Conservation (phyloP, 2,888 invertebrate species). For the Theretra japonica region DNA sequence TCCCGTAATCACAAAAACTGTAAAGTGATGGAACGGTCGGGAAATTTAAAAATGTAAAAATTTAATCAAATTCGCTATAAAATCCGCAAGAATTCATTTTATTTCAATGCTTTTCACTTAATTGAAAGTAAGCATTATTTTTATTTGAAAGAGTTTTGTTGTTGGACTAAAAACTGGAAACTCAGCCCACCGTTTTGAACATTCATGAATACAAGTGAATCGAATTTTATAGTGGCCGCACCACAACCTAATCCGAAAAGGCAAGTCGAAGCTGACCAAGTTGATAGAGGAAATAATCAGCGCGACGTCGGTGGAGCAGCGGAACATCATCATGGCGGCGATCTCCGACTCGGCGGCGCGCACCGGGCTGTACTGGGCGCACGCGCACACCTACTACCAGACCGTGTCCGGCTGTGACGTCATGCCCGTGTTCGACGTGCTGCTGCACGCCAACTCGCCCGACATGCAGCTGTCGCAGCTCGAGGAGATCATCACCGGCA, state of each 20-base stretch:
- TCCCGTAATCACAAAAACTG: too few relatives aligned
- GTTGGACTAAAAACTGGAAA: too few relatives aligned
- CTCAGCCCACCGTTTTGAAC: too few relatives aligned
- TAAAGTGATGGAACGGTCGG: too few relatives aligned
- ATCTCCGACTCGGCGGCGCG: constrained; percentile 41
- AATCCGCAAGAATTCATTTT: too few relatives aligned
- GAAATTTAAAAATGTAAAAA: too few relatives aligned
- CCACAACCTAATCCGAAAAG: constrained; percentile 52
- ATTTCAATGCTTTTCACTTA: too few relatives aligned
- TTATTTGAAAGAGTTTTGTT: too few relatives aligned
- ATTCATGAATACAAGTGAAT: too few relatives aligned
- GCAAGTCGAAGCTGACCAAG: constrained; percentile 45
- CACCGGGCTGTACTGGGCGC: constrained; percentile 62
- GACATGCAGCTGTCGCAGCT: constrained; percentile 32
- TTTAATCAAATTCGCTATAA: too few relatives aligned
- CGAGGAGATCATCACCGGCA: constrained; percentile 51
- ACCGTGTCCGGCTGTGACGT: constrained; percentile 1
- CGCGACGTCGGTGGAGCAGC: constrained; percentile 34
- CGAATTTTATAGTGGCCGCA: constrained; percentile 58
- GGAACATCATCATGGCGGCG: constrained; percentile 30
- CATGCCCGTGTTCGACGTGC: background rate
- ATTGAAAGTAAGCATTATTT: too few relatives aligned
- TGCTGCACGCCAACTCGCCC: constrained; percentile 7
- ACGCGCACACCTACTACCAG: constrained; percentile 41
- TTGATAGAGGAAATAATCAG: constrained; percentile 47